A percentile compares a stretch with the other conserved stretches of the same genome.
These are phyloP conservation scores for Dynastes tityus DNA, from an alignment of 2,888 invertebrate species.

Conservation along the genomic window DNA sequence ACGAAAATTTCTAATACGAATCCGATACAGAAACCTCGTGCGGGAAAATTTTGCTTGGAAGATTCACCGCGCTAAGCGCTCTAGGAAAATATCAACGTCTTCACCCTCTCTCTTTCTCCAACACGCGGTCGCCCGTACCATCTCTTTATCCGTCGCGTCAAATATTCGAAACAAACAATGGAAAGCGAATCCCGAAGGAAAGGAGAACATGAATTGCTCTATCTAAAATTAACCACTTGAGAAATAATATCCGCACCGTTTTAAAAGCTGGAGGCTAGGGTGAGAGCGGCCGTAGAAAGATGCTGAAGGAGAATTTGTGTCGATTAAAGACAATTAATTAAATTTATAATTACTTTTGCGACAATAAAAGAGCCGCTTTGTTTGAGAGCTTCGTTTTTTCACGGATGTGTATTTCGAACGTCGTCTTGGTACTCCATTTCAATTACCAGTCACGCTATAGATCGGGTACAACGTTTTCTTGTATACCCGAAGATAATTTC, in stretches of 20 bases:
- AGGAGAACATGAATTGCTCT: constrained; percentile 18
- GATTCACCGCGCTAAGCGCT: too few relatives aligned
- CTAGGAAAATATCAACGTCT: constrained; percentile 25
- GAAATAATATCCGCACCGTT: constrained; percentile 34
- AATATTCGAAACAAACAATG: constrained; percentile 41
- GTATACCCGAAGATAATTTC: constrained; percentile 21
- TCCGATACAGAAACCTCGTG: too few relatives aligned
- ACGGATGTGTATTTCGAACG: not conserved
- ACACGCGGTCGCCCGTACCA: not conserved
- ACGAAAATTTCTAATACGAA: too few relatives aligned
- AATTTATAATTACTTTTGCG: constrained; percentile 40
- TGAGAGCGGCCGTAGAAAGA: not conserved
- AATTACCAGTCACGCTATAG: not conserved
- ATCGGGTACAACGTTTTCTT: not conserved
- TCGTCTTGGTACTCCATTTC: not conserved
- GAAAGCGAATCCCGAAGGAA: constrained; percentile 15
- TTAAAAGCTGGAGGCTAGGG: constrained; percentile 4
- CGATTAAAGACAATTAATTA: constrained; percentile 43
- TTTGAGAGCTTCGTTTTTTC: not conserved
- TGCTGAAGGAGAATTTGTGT: constrained; percentile 34
- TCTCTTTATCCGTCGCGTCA: constrained; percentile 14
- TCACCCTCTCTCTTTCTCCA: not conserved
- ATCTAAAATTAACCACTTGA: constrained; percentile 33
- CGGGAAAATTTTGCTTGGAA: too few relatives aligned
- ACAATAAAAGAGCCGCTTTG: constrained; percentile 26